Conservation (phyloP, 1,140 invertebrate genomes). For the Coenobita brevimanus region DNA sequence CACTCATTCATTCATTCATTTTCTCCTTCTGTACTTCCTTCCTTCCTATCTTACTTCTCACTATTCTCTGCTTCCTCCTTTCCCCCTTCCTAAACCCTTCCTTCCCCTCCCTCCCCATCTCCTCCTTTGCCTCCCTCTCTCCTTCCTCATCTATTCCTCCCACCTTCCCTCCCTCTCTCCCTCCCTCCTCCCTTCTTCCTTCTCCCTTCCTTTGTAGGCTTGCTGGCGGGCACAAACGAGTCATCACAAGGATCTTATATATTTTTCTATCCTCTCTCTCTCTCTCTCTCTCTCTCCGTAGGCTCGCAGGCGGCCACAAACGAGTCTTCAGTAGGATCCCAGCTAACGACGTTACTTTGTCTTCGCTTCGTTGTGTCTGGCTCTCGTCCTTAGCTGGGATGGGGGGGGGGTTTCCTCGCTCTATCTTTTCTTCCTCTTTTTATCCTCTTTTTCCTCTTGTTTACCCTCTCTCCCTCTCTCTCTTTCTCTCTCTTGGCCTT, state of each 20-base stretch:
- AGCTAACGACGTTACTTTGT: constrained; percentile 35
- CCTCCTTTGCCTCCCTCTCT: too few relatives aligned
- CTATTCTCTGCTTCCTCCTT: too few relatives aligned
- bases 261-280: too few relatives aligned
- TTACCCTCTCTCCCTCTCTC: constrained; percentile 13
- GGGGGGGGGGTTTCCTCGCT: constrained; percentile 19
- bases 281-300: not conserved
- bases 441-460: not conserved
- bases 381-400: constrained; percentile 1
- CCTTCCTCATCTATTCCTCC: not conserved
- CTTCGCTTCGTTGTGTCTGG: constrained; percentile 18
- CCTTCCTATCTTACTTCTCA: not conserved
- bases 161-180: not conserved
- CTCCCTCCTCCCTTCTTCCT: not conserved
- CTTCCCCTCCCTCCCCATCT: not conserved
- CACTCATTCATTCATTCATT: too few relatives aligned
- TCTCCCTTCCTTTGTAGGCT: too few relatives aligned
- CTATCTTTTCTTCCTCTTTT: not conserved
- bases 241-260: too few relatives aligned
- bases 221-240: not conserved
- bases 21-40: too few relatives aligned
- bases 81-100: not conserved
- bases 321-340: constrained; percentile 24
- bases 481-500: too few relatives aligned
- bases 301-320: too few relatives aligned